phyloP scores from a whole-genome alignment of 2,113 vertebrate species.

The Hystrix cristata region DNA sequence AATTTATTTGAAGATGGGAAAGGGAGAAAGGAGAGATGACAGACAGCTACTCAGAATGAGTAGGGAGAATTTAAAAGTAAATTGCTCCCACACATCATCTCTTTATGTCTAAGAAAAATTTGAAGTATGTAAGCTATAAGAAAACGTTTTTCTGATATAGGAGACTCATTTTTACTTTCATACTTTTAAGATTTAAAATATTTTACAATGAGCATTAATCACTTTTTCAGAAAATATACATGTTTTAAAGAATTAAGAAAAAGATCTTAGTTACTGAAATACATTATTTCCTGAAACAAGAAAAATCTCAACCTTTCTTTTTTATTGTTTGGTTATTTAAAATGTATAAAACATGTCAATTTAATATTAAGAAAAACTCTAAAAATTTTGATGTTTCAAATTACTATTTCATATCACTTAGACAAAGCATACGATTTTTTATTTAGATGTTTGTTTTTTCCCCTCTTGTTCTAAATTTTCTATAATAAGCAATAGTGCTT shows the following conservation, averaged over 20 bases:
- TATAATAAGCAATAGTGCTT: slow-evolving; percentile 2
- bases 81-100: not conserved
- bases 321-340: slow-evolving; percentile 22
- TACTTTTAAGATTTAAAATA: not conserved
- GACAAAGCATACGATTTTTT: not conserved
- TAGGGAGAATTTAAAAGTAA: too few relatives aligned
- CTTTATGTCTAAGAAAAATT: slow-evolving; percentile 2
- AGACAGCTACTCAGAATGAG: too few relatives aligned
- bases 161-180: not conserved
- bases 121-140: not conserved
- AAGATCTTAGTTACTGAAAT: slow-evolving; percentile 48
- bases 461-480: not conserved
- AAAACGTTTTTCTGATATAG: slow-evolving; percentile 6
- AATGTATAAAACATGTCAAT: slow-evolving; percentile 35
- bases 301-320: slow-evolving; percentile 18
- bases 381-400: slow-evolving; percentile 19
- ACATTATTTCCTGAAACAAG: slow-evolving; percentile 57
- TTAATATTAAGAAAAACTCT: slow-evolving; percentile 26
- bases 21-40: too few relatives aligned
- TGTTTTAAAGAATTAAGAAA: slow-evolving; percentile 15
- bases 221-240: not conserved
- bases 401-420: slow-evolving; percentile 8
- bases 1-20: too few relatives aligned
- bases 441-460: not conserved
- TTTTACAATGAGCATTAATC: not conserved